Conservation (phyloP, 2,888 invertebrate genomes). For the Heliconius charithonia region DNA sequence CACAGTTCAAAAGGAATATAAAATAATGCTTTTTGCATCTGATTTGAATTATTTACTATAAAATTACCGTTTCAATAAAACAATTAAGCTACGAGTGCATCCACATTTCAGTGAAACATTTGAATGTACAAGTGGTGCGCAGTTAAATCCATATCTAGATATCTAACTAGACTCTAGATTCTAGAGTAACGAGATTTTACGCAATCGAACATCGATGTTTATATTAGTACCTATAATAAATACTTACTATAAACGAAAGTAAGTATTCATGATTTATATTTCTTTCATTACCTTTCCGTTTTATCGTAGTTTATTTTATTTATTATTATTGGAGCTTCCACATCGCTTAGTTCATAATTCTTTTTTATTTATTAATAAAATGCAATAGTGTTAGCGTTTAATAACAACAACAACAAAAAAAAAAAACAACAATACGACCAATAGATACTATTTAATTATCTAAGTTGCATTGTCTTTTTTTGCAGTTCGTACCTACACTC, state of each 20-base stretch:
- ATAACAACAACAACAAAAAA: neutral
- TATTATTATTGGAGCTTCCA: neutral
- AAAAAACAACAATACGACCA: neutral
- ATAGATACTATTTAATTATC: neutral
- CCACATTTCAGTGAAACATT: neutral
- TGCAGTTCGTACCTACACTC: neutral
- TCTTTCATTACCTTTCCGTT: neutral
- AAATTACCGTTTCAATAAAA: neutral
- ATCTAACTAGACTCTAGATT: neutral
- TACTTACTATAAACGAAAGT: neutral
- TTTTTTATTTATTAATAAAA: neutral
- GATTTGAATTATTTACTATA: neutral
- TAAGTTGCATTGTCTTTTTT: slow-evolving; percentile 1
- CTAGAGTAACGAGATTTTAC: neutral
- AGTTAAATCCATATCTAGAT: neutral
- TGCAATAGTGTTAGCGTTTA: neutral
- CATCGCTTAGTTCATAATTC: no score
- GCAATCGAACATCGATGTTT: neutral
- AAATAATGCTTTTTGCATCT: neutral
- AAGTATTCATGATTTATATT: neutral
- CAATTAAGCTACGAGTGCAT: neutral
- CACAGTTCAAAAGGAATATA: neutral
- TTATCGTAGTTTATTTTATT: neutral
- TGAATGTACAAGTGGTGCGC: neutral
- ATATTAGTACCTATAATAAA: neutral